A percentile compares a stretch with the other conserved stretches of the same genome.
phyloP scores from a whole-genome alignment of 2,113 vertebrate genomes.

The Osmerus mordax region DNA sequence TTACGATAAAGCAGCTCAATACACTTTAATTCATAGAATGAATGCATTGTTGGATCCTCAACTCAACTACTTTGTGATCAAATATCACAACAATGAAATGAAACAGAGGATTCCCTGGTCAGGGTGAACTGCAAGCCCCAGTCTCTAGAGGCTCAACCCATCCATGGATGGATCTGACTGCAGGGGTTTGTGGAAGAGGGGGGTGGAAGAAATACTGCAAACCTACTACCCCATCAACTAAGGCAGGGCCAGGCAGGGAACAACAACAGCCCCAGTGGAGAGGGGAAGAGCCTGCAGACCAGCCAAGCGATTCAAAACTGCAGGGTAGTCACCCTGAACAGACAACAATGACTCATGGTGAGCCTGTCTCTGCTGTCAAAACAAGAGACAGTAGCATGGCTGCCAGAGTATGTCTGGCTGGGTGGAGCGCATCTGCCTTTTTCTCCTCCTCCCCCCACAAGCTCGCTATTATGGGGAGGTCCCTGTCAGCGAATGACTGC shows the following conservation, averaged over 20 bases:
- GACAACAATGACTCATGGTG: conserved; percentile 20
- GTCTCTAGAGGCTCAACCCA: too few species aligned
- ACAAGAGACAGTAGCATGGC: conserved; percentile 15
- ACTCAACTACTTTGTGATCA: too few species aligned
- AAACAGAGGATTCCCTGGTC: too few species aligned
- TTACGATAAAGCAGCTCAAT: too few species aligned
- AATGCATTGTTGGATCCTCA: too few species aligned
- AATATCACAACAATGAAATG: too few species aligned
- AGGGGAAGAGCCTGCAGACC: neutral
- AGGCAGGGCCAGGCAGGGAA: neutral
- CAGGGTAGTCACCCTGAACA: conserved; percentile 36
- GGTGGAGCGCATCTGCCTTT: neutral
- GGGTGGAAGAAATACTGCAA: neutral
- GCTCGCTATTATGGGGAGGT: too few species aligned
- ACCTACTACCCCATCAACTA: neutral
- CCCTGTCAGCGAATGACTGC: too few species aligned
- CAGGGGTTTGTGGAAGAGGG: neutral
- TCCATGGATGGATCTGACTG: neutral
- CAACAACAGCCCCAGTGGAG: neutral
- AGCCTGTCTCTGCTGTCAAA: conserved; percentile 37
- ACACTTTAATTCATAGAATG: too few species aligned
- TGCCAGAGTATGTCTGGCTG: conserved; percentile 20
- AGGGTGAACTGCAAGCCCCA: too few species aligned
- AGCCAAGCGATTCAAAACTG: conserved; percentile 17
- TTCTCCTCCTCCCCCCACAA: too few species aligned